phyloP scores from a whole-genome alignment of 2,888 invertebrate species.

The Amphipyra berbera region DNA sequence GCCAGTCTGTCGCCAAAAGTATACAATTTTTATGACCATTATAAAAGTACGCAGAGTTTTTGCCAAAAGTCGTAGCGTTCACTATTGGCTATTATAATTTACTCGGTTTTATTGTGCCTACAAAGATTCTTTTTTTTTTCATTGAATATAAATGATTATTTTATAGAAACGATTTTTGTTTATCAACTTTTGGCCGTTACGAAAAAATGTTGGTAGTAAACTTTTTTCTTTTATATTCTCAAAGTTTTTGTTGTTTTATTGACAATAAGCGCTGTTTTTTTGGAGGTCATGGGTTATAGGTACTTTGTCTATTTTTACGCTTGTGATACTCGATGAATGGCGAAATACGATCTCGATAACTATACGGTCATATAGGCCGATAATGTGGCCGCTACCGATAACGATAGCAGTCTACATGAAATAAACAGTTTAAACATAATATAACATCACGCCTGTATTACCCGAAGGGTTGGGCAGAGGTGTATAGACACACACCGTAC shows the following conservation, averaged over 20 bases:
- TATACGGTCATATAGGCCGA: no score
- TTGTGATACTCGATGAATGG: no score
- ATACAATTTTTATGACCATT: slow-evolving; percentile 26
- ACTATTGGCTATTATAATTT: slow-evolving; percentile 37
- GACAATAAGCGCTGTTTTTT: slow-evolving; percentile 23
- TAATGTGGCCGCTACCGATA: no score
- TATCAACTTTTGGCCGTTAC: slow-evolving; percentile 23
- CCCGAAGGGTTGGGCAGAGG: no score
- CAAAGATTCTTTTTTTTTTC: slow-evolving; percentile 24
- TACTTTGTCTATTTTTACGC: no score
- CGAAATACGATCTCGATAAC: no score
- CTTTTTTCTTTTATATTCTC: slow-evolving; percentile 32
- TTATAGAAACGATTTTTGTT: slow-evolving; percentile 36
- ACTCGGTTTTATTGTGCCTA: slow-evolving; percentile 34
- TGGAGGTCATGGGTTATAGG: not conserved
- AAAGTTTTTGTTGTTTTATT: slow-evolving; percentile 29
- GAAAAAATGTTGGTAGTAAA: slow-evolving; percentile 29
- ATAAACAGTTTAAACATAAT: no score
- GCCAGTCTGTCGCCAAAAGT: slow-evolving; percentile 23
- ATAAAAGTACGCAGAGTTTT: slow-evolving; percentile 17
- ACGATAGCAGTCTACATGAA: no score
- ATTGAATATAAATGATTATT: slow-evolving; percentile 44
- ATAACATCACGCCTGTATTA: no score
- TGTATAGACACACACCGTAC: no score
- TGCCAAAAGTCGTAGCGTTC: slow-evolving; percentile 7